A percentile compares a stretch with the other conserved stretches of the same genome.
These are phyloP conservation scores for Drosophila histrio DNA, from an alignment of 2,888 invertebrate species.

Conservation along the genomic window DNA sequence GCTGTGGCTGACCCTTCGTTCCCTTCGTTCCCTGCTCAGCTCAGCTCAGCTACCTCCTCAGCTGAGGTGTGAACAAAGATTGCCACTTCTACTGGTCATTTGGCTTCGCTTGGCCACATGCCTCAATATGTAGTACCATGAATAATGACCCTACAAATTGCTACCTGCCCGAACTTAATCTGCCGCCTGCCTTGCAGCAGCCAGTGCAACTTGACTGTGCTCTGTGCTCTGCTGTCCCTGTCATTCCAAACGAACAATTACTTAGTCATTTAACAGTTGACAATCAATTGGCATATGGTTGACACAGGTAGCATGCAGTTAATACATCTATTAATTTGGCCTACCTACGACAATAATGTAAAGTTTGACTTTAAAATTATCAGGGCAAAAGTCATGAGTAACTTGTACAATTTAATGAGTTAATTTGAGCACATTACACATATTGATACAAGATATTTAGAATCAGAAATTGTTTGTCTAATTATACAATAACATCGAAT, in stretches of 20 bases:
- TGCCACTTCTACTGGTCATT: conserved; percentile 76
- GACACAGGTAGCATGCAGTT: conserved; percentile 33
- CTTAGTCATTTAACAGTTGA: conserved; percentile 67
- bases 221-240: conserved; percentile 29
- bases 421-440: no score
- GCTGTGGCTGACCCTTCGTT: not conserved
- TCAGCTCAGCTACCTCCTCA: not conserved
- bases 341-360: not conserved
- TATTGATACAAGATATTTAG: not conserved
- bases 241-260: conserved; percentile 62
- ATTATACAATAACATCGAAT: no score
- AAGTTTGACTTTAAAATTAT: not conserved
- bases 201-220: conserved; percentile 24
- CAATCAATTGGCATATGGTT: conserved; percentile 62
- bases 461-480: no score
- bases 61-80: conserved; percentile 76
- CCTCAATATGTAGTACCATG: conserved; percentile 61
- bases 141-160: conserved; percentile 76
- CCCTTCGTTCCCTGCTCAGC: not conserved
- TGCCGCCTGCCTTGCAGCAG: conserved; percentile 38
- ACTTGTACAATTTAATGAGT: no score
- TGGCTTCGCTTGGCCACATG: conserved; percentile 45
- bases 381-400: not conserved
- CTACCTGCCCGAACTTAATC: conserved; percentile 47
- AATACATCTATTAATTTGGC: not conserved